Percentiles rank a stretch among this genome's conserved stretches.
Conservation (phyloP, 2,113 vertebrate species). For the Petroica traversi region DNA sequence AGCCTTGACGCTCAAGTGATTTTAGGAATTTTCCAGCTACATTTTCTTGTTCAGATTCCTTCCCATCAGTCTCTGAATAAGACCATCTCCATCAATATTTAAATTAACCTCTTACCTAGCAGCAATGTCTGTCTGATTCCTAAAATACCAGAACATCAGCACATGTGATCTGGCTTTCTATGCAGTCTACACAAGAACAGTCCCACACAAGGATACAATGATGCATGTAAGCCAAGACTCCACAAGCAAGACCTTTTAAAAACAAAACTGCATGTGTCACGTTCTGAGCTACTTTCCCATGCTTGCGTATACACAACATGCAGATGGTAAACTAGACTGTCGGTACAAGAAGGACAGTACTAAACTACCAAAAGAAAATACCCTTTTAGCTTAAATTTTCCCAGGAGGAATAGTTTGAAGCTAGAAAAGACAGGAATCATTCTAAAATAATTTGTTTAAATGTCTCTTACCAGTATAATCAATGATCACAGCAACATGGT, state of each 20-base stretch:
- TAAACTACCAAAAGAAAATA: background rate
- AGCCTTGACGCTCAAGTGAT: background rate
- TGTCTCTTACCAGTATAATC: background rate
- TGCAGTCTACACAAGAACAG: background rate
- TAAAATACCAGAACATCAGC: background rate
- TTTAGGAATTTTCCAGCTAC: background rate
- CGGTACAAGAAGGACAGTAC: background rate
- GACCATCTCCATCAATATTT: background rate
- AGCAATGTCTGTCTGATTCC: background rate
- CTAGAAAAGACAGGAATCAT: background rate
- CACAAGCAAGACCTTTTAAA: background rate
- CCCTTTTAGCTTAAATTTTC: background rate
- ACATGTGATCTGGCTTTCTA: background rate
- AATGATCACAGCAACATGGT: background rate
- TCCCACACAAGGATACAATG: background rate
- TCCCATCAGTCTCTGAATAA: background rate
- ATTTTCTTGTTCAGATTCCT: background rate
- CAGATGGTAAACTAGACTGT: background rate
- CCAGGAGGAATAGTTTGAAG: background rate
- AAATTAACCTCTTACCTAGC: background rate
- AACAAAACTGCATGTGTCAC: background rate
- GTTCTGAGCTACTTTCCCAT: background rate
- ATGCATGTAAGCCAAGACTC: background rate
- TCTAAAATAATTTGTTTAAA: background rate
- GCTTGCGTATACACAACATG: background rate